Percentiles rank a stretch among this genome's conserved stretches.
These are phyloP conservation scores for Apteryx mantelli DNA, from an alignment of 2,113 vertebrate species.

Conservation along the genomic window DNA sequence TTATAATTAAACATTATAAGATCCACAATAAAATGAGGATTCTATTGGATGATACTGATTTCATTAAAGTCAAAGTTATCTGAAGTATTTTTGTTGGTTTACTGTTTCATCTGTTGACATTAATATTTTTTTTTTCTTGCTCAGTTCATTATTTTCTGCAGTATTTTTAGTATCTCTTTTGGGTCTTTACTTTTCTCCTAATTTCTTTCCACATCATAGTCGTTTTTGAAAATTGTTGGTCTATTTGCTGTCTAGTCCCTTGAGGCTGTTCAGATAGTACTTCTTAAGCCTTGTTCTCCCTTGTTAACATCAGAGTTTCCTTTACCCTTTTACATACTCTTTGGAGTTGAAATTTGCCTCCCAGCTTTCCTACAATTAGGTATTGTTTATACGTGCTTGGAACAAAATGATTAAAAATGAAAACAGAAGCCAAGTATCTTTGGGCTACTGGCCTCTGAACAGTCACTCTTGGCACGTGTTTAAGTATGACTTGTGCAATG, in stretches of 20 bases:
- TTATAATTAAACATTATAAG: not conserved
- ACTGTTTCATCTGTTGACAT: not conserved
- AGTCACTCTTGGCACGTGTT: not conserved
- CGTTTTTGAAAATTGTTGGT: not conserved
- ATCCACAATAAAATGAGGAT: not conserved
- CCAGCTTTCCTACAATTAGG: conserved; percentile 12
- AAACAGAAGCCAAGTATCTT: conserved; percentile 18
- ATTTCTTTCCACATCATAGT: not conserved
- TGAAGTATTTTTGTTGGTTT: not conserved
- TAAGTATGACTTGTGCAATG: not conserved
- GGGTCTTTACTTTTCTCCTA: conserved; percentile 33
- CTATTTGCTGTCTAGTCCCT: not conserved
- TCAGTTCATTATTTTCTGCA: not conserved
- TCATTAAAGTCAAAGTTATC: not conserved
- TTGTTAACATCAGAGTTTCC: conserved; percentile 12
- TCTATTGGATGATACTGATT: not conserved
- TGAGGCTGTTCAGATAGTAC: not conserved
- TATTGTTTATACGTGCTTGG: conserved; percentile 19
- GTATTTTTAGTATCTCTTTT: not conserved
- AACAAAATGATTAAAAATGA: not conserved
- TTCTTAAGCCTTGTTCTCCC: not conserved
- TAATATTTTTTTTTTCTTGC: not conserved
- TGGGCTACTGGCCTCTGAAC: conserved; percentile 23
- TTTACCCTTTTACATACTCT: conserved; percentile 41
- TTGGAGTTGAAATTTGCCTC: not conserved